These are phyloP conservation scores for Leptinotarsa lineolata DNA, from an alignment of 1,140 invertebrate species.

Conservation along the genomic window DNA sequence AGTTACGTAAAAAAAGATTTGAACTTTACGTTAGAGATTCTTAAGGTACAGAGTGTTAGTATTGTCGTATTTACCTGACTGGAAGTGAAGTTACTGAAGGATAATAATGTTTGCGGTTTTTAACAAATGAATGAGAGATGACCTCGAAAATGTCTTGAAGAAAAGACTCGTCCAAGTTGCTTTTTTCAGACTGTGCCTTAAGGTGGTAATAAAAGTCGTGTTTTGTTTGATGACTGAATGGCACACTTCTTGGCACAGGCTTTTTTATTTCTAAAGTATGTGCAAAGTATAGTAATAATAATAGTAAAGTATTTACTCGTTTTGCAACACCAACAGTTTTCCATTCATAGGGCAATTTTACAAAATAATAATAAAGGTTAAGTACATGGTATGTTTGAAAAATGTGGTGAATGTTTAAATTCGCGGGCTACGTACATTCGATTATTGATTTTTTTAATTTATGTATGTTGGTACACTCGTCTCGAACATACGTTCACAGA, in stretches of 20 bases:
- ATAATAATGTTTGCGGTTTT: constrained; percentile 7
- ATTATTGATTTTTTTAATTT: too few species aligned
- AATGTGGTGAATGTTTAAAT: too few species aligned
- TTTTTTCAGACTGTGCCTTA: neutral
- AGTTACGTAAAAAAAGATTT: constrained; percentile 11
- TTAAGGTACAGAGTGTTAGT: neutral
- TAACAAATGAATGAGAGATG: constrained; percentile 10
- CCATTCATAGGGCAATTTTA: too few species aligned
- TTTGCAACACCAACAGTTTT: too few species aligned
- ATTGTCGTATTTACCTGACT: neutral
- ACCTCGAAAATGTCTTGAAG: neutral
- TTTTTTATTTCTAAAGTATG: too few species aligned
- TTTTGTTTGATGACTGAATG: neutral
- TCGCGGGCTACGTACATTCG: too few species aligned
- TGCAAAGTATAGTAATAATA: too few species aligned
- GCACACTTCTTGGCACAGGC: neutral
- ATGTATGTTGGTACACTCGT: too few species aligned
- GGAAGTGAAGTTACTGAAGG: neutral
- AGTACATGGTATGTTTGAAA: too few species aligned
- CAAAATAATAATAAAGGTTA: too few species aligned
- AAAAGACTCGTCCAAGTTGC: neutral
- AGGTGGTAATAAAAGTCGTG: neutral
- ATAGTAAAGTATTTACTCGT: too few species aligned
- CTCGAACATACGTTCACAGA: too few species aligned
- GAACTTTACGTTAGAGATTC: neutral